Base-by-base conservation (phyloP, 2,888 invertebrate species). In the Rhaphigaster nebulosa region DNA sequence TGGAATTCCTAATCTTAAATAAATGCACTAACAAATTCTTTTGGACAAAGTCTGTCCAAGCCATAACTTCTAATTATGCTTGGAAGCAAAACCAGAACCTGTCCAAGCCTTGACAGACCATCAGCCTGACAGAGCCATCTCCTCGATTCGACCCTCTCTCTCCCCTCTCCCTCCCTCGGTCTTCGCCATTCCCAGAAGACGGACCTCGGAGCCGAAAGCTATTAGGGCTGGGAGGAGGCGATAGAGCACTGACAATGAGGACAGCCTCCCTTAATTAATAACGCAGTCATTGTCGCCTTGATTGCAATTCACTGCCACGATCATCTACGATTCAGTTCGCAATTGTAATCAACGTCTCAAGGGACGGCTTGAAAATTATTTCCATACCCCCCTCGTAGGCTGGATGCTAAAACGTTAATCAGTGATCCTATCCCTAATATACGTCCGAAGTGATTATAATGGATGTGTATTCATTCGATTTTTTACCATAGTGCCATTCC, bases 241-340 rank as follows among this genome's bases (percentile, higher is more conserved):
- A 84, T 84, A 84, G 84, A 84, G 84, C 34, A 1, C 84, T n/a
- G 18, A 84, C 84, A 84, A 84, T 84, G 45, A 84, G 45, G 84
- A 84, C 84, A 84, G 45, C 84, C 45, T 13, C 4, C 13, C 84
- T 84, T 84, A 84, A 84, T 84, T 84, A 84, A 84, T 84, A 45
- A 84, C 45, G n/a, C 84, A 50, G 84, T 84, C 84, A 84, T 84
- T 84, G 84, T 84, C 84, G 1, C 15, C 84, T 84, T 84, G 84
- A 84, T 84, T 84, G 45, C 84, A 50, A 84, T 84, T 50, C 84
- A n/a, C 45, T 84, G 12, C 84, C 84, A 45, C 84, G n/a, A 41
- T 45, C 45, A 45, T 26, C 84, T 80, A 2, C 76, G 76, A 76
- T 18, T 80, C 80, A 65, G 65, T 65, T 41, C 45, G 45, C 45